Conservation (phyloP, 1,140 invertebrate species). For the Zaprionus camerounensis region DNA sequence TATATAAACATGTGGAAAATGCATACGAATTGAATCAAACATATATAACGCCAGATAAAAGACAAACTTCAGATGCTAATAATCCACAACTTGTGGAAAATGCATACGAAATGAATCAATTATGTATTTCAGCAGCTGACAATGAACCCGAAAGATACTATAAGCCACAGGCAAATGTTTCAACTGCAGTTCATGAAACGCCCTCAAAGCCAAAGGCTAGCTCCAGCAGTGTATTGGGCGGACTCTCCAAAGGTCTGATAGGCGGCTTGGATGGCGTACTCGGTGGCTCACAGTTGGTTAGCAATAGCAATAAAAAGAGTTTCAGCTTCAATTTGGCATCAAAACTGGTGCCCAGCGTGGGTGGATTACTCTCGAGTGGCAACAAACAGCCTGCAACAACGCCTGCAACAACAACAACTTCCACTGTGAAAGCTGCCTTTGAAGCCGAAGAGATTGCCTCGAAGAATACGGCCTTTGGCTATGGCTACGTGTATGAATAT, state of each 20-base stretch:
- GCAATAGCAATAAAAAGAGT: slow-evolving; percentile 50
- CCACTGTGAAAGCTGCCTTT: background rate
- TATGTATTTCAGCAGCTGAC: background rate
- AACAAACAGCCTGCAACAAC: slow-evolving; percentile 16
- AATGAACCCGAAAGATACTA: slow-evolving; percentile 46
- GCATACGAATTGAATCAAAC: slow-evolving; percentile 2
- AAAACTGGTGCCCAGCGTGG: slow-evolving; percentile 72
- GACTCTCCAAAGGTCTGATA: slow-evolving; percentile 76
- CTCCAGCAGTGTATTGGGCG: slow-evolving; percentile 64
- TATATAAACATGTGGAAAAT: background rate
- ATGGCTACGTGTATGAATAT: slow-evolving; percentile 12
- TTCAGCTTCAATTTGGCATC: slow-evolving; percentile 76
- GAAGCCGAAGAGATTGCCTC: background rate
- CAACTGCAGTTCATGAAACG: background rate
- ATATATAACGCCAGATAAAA: too few relatives aligned
- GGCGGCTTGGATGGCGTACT: slow-evolving; percentile 74
- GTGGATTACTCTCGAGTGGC: slow-evolving; percentile 52
- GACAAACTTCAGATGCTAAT: too few relatives aligned
- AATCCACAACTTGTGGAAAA: background rate
- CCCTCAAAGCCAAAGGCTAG: slow-evolving; percentile 47
- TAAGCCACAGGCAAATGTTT: slow-evolving; percentile 20
- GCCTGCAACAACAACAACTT: background rate
- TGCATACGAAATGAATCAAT: slow-evolving; percentile 1
- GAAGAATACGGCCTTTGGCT: slow-evolving; percentile 11
- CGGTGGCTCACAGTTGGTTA: slow-evolving; percentile 47